Evolutionary conservation across 2,797 vertebrate species (phyloP).

Genomic region (Danio aesculapii): DNA sequence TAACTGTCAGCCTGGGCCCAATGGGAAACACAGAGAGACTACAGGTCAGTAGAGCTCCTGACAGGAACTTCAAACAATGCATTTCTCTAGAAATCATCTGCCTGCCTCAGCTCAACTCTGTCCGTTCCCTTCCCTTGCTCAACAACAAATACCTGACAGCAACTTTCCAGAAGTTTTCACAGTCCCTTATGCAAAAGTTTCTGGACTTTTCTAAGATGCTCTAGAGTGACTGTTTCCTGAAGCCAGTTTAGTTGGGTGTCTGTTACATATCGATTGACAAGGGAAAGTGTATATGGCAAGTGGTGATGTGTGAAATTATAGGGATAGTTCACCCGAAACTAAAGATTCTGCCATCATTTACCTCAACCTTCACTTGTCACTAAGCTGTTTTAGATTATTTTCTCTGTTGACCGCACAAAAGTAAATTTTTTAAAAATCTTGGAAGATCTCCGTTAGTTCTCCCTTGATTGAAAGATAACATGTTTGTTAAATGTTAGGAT

Average conservation of each 20-base stretch:
- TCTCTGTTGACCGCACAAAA: too few relatives aligned
- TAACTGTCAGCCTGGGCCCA: constrained; percentile 39
- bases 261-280: neutral
- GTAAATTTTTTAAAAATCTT: too few relatives aligned
- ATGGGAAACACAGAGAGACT: constrained; percentile 35
- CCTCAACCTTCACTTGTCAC: too few relatives aligned
- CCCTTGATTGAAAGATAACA: too few relatives aligned
- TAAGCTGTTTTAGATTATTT: too few relatives aligned
- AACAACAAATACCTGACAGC: constrained; percentile 22
- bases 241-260: neutral
- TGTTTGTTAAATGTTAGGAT: too few relatives aligned
- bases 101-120: constrained; percentile 7
- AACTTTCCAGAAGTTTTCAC: constrained; percentile 27
- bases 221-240: constrained; percentile 1
- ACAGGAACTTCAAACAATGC: constrained; percentile 40
- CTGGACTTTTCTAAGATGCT: constrained; percentile 34
- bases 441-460: too few relatives aligned
- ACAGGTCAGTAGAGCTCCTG: constrained; percentile 40
- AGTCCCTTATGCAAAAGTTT: constrained; percentile 38
- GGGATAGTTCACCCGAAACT: too few relatives aligned
- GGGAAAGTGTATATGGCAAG: neutral
- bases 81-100: constrained; percentile 29
- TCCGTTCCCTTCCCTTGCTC: constrained; percentile 17
- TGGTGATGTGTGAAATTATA: neutral
- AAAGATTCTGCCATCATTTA: too few relatives aligned